Percentiles rank a stretch among this genome's conserved stretches.
phyloP scores from a whole-genome alignment of 1,140 invertebrate species.

The Drosophila willistoni region DNA sequence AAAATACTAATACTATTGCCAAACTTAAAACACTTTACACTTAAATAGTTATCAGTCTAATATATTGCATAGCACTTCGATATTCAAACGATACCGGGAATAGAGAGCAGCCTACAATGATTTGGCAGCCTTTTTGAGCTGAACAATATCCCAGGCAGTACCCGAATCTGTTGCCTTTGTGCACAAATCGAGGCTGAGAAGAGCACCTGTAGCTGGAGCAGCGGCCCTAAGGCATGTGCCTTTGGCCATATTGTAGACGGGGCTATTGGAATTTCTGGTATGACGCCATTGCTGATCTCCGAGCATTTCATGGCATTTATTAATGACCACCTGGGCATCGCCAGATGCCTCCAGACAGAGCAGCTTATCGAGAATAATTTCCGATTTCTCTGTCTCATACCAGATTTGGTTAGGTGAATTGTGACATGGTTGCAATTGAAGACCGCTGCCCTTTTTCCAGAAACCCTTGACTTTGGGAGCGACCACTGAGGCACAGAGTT shows the following conservation, averaged over 20 bases:
- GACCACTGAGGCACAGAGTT: slow-evolving; percentile 88
- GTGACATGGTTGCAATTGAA: slow-evolving; percentile 89
- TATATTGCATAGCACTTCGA: slow-evolving; percentile 52
- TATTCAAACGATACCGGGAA: not conserved
- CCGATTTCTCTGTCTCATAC: slow-evolving; percentile 92
- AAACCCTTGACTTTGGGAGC: slow-evolving; percentile 88
- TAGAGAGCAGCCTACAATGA: not conserved
- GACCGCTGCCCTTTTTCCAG: slow-evolving; percentile 89
- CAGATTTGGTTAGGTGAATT: slow-evolving; percentile 86
- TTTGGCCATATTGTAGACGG: slow-evolving; percentile 93
- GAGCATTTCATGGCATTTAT: slow-evolving; percentile 96
- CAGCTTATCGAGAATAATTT: slow-evolving; percentile 92
- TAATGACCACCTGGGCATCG: slow-evolving; percentile 87
- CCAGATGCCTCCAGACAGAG: slow-evolving; percentile 92
- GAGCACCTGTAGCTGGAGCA: slow-evolving; percentile 84
- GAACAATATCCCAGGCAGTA: slow-evolving; percentile 89
- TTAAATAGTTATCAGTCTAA: slow-evolving; percentile 71
- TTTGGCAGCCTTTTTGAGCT: slow-evolving; percentile 26
- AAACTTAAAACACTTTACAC: slow-evolving; percentile 58
- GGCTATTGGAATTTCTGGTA: slow-evolving; percentile 87
- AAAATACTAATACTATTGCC: slow-evolving; percentile 65
- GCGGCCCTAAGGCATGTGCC: slow-evolving; percentile 91
- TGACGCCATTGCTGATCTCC: slow-evolving; percentile 95
- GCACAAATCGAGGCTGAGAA: slow-evolving; percentile 89
- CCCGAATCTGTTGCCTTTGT: slow-evolving; percentile 85